These are phyloP conservation scores for Alces alces DNA, from an alignment of 2,113 vertebrate genomes.

Conservation along the genomic window DNA sequence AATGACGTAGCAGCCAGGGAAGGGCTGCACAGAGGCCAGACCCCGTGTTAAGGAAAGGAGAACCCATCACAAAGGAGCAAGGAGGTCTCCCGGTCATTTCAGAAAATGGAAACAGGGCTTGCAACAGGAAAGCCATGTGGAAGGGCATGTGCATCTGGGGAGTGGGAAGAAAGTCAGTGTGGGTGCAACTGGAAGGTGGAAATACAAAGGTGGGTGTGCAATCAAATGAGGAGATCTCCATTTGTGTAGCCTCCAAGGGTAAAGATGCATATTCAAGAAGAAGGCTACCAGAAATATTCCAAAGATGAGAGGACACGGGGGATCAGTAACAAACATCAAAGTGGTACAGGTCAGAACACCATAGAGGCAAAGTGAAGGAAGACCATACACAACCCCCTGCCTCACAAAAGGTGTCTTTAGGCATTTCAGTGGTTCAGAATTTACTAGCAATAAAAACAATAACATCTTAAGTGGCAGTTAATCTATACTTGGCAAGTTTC, in stretches of 20 bases:
- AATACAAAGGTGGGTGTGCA: not conserved
- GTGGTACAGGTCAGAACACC: not conserved
- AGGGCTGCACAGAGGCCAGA: not conserved
- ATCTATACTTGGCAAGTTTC: not conserved
- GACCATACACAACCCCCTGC: not conserved
- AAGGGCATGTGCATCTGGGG: not conserved
- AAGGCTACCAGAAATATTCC: not conserved
- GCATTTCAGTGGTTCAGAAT: not conserved
- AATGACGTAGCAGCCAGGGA: not conserved
- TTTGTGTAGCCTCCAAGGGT: too few species aligned
- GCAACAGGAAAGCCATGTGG: not conserved
- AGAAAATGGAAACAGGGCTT: not conserved
- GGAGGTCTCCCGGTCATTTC: not conserved
- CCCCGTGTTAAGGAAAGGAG: not conserved
- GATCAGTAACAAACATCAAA: not conserved
- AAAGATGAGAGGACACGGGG: not conserved
- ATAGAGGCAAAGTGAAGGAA: not conserved
- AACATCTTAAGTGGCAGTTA: not conserved
- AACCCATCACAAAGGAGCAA: not conserved
- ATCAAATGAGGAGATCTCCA: not conserved
- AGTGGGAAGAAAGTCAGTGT: not conserved
- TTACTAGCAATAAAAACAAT: slow-evolving; percentile 14
- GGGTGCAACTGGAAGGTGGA: not conserved
- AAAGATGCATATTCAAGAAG: not conserved
- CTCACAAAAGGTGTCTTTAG: not conserved